phyloP scores from a whole-genome alignment of 2,797 vertebrate genomes.

The Manis crassicaudata region DNA sequence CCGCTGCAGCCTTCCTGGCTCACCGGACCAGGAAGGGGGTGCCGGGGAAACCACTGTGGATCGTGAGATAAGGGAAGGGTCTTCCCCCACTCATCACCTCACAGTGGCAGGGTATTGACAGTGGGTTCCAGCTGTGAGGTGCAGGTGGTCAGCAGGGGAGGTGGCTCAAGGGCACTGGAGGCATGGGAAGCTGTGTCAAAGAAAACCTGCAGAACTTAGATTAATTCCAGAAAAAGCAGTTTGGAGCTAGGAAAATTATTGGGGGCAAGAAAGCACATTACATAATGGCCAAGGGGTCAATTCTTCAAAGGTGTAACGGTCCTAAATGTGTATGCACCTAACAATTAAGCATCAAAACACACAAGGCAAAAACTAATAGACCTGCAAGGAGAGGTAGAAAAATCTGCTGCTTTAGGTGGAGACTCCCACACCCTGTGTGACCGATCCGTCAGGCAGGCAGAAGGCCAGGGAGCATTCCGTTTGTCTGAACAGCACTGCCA shows the following conservation, averaged over 20 bases:
- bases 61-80: fast-evolving
- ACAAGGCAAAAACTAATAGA: neutral
- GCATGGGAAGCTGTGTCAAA: neutral
- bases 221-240: neutral
- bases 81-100: neutral
- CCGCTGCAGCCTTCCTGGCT: neutral
- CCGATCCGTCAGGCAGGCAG: neutral
- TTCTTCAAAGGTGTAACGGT: neutral
- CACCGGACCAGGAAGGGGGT: fast-evolving
- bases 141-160: no score
- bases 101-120: fast-evolving
- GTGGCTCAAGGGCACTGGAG: neutral
- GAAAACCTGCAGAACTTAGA: neutral
- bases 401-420: neutral
- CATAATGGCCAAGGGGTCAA: no score
- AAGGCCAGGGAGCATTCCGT: neutral
- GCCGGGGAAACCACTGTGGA: fast-evolving
- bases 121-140: no score
- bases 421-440: neutral
- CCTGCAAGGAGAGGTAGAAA: neutral
- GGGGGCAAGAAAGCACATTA: neutral
- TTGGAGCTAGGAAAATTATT: neutral
- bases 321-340: no score
- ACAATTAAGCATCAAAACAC: no score
- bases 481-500: neutral